phyloP scores from a whole-genome alignment of 2,113 vertebrate genomes.

The Erythrocercus mccallii region DNA sequence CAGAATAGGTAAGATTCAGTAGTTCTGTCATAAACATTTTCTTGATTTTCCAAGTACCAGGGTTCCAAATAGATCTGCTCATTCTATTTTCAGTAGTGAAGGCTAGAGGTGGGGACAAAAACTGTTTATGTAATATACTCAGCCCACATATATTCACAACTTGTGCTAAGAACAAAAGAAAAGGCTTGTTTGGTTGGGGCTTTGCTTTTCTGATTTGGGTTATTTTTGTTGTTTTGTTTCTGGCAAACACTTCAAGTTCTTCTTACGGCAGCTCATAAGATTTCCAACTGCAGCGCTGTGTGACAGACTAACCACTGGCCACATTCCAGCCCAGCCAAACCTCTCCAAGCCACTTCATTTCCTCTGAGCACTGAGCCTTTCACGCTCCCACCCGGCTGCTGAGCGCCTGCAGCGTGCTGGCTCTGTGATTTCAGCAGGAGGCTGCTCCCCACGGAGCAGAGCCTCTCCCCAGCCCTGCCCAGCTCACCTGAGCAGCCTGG shows the following conservation, averaged over 20 bases:
- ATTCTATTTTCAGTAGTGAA: background rate
- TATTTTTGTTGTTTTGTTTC: background rate
- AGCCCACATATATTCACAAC: background rate
- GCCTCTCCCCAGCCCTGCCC: rapidly evolving
- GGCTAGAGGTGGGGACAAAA: background rate
- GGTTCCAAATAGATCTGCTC: background rate
- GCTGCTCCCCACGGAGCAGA: rapidly evolving
- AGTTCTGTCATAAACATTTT: background rate
- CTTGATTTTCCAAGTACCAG: background rate
- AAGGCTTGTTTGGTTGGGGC: background rate
- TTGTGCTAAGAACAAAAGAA: background rate
- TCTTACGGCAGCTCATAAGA: too few relatives aligned
- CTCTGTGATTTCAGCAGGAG: rapidly evolving
- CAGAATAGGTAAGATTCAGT: background rate
- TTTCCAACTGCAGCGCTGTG: rapidly evolving
- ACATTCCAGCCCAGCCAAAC: background rate
- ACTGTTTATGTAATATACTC: background rate
- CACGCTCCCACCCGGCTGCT: rapidly evolving
- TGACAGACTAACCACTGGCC: rapidly evolving
- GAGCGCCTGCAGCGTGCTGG: background rate
- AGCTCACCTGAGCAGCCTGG: constrained; percentile 86
- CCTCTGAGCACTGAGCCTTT: background rate
- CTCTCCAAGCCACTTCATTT: background rate
- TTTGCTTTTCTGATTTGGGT: background rate
- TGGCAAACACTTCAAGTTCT: too few relatives aligned